phyloP scores from a whole-genome alignment of 2,888 invertebrate species.

The Noctua comes region DNA sequence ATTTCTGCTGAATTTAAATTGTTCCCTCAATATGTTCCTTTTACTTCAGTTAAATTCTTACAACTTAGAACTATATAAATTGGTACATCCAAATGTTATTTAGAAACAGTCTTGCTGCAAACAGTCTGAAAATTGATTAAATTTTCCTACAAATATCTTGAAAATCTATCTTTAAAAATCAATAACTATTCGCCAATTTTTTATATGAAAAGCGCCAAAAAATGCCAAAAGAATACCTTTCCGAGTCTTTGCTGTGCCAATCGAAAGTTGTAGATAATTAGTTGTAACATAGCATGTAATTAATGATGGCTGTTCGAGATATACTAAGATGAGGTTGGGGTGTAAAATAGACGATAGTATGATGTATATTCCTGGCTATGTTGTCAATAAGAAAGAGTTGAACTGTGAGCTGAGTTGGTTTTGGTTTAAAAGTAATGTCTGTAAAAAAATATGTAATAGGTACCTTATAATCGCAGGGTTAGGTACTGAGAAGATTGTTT shows the following conservation, averaged over 20 bases:
- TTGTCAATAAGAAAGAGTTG: conserved; percentile 40
- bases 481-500: not conserved
- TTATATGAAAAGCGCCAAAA: conserved; percentile 30
- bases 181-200: conserved; percentile 21
- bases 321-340: conserved; percentile 53
- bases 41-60: no score
- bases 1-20: not conserved
- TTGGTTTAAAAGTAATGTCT: not conserved
- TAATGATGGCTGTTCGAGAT: conserved; percentile 75
- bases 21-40: not conserved
- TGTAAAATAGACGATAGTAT: conserved; percentile 40
- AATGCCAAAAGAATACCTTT: conserved; percentile 40
- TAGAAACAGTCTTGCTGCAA: not conserved
- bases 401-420: conserved; percentile 31
- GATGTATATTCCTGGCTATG: conserved; percentile 57
- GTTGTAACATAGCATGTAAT: conserved; percentile 64
- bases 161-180: conserved; percentile 16
- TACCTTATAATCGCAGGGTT: not conserved
- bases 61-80: not conserved
- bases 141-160: not conserved
- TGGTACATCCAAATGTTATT: not conserved
- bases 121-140: not conserved
- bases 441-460: not conserved
- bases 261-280: conserved; percentile 62
- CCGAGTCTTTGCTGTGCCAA: conserved; percentile 67